Evolutionary conservation across 2,888 invertebrate genomes (phyloP).

Genomic region (Pterobdella sp.): DNA sequence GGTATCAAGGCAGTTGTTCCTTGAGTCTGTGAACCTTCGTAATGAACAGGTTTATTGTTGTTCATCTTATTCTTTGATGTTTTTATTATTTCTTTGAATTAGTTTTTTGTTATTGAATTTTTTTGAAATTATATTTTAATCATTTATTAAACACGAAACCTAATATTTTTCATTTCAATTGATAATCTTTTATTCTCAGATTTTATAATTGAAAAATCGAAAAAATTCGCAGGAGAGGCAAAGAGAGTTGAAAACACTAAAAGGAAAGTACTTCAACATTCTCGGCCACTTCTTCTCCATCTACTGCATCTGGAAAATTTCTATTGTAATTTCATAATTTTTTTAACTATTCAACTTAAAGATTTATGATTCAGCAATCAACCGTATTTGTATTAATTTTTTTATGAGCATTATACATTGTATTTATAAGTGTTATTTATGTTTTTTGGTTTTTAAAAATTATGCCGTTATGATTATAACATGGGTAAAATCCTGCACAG

Average conservation of each 20-base stretch:
- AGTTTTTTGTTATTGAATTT: not conserved
- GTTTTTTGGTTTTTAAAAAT: not conserved
- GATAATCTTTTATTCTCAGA: too few species aligned
- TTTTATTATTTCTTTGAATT: not conserved
- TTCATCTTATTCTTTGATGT: not conserved
- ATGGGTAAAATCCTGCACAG: too few species aligned
- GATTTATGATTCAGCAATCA: too few species aligned
- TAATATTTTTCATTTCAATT: too few species aligned
- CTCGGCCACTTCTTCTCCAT: slow-evolving; percentile 95
- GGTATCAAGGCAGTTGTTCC: slow-evolving; percentile 80
- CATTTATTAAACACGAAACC: too few species aligned
- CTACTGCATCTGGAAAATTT: slow-evolving; percentile 97
- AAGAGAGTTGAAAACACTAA: slow-evolving; percentile 83
- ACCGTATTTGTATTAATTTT: not conserved
- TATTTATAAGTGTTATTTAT: not conserved
- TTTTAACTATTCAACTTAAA: too few species aligned
- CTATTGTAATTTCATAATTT: slow-evolving; percentile 94
- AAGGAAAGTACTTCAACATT: slow-evolving; percentile 95
- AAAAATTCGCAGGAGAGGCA: slow-evolving; percentile 62
- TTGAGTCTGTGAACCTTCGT: slow-evolving; percentile 88
- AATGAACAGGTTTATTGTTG: slow-evolving; percentile 37
- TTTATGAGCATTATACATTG: not conserved
- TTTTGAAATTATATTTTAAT: too few species aligned
- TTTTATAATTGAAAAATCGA: too few species aligned
- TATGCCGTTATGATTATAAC: not conserved